Base-by-base conservation (phyloP, 2,888 invertebrate genomes). In the Diaprepes abbreviatus region DNA sequence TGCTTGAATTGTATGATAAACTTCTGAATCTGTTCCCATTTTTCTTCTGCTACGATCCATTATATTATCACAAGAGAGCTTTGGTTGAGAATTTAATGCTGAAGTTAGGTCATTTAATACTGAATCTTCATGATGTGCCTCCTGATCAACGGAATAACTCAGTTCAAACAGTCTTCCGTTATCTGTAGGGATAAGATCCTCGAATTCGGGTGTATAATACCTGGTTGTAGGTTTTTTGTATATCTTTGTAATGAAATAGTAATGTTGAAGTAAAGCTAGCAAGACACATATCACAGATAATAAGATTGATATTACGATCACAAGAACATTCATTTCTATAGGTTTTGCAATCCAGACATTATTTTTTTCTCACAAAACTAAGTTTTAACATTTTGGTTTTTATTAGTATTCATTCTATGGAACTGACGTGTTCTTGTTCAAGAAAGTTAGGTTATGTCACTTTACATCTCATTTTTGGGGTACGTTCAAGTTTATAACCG, bases 1-100 rank as follows among this genome's bases (percentile, higher is more conserved):
- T 48, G 95, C 89, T 74, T 93, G 91, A 60, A 97, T 83, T 0
- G 95, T 93, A 36, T 92, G 91, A n/a, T 94, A 86, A 0, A 96
- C 95, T 85, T 97, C 97, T 9, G 87, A 83, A 74, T 87, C 87
- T 7, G 87, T 84, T 43, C 86, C 77, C 71, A 74, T 73, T 52
- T 74, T 71, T 68, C 73, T 75, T n/a, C 69, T 72, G 54, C 73
- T 74, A 63, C 66, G 73, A 50, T 70, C 70, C 48, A 73, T 63
- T 48, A 52, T 69, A 35, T 72, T 70, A 45, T 63, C 70, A 58
- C 43, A 55, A 55, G 67, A 65, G 17, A 65, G 71, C 24, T 64
- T 74, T 55, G 77, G 75, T 50, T 75, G 74, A 24, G 79, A 75
- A 73, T 77, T 77, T 55, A 83, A 74, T 52, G 79, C 77, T 45